Conservation (phyloP, 1,140 invertebrate genomes). For the Yoshiicerus persimilis region DNA sequence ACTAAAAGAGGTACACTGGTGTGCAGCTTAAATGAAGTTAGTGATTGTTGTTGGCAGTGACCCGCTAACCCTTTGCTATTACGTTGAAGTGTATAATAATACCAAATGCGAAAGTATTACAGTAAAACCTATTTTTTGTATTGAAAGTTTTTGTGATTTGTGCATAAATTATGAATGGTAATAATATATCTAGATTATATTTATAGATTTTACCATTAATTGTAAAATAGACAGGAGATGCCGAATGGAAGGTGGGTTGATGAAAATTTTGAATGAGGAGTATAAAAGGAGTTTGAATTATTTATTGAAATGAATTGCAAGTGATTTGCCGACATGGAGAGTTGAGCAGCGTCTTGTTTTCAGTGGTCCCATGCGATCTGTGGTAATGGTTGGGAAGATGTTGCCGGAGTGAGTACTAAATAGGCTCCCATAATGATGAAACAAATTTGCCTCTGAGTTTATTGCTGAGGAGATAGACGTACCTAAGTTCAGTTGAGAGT, state of each 20-base stretch:
- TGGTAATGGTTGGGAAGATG: background rate
- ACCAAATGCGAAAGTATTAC: too few relatives aligned
- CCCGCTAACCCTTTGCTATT: too few relatives aligned
- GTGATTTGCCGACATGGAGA: background rate
- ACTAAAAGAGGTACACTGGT: too few relatives aligned
- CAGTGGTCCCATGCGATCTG: constrained; percentile 2
- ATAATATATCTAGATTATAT: too few relatives aligned
- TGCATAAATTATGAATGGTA: too few relatives aligned
- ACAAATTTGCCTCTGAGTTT: background rate
- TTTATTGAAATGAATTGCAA: constrained; percentile 7
- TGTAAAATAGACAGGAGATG: background rate
- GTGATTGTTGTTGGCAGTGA: too few relatives aligned
- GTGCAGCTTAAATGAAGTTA: too few relatives aligned
- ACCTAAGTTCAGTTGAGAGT: background rate
- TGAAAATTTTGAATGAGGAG: background rate
- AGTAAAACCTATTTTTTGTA: too few relatives aligned
- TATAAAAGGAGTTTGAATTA: background rate
- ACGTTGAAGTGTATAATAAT: too few relatives aligned
- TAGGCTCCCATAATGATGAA: background rate
- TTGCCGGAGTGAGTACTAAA: background rate
- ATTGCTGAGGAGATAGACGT: background rate
- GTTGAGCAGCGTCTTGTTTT: background rate
- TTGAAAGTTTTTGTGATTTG: too few relatives aligned
- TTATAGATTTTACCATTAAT: too few relatives aligned
- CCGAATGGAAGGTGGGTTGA: background rate